Evolutionary conservation across 2,888 invertebrate species (phyloP).

Genomic region (Mechanitis mazaeus): DNA sequence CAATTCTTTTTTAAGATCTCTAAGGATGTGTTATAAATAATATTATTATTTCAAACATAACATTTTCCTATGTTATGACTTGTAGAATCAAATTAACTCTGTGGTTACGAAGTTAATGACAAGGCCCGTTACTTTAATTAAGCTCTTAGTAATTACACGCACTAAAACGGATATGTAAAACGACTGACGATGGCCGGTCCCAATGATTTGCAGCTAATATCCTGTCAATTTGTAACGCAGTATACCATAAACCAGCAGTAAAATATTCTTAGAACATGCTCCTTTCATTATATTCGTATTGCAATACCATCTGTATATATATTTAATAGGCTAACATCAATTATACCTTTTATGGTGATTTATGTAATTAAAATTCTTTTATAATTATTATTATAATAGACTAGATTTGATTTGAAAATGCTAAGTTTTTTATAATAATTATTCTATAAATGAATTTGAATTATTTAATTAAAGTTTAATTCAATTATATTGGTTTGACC

Average conservation of each 20-base stretch:
- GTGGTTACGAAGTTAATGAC: slow-evolving; percentile 56
- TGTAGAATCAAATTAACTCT: slow-evolving; percentile 45
- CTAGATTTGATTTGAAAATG: not conserved
- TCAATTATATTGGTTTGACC: too few species aligned
- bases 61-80: slow-evolving; percentile 43
- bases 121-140: slow-evolving; percentile 69
- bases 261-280: slow-evolving; percentile 46
- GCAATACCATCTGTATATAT: not conserved
- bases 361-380: not conserved
- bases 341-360: not conserved
- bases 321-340: not conserved
- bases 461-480: too few species aligned
- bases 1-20: too few species aligned
- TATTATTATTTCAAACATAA: slow-evolving; percentile 21
- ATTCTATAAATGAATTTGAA: too few species aligned
- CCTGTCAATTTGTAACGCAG: slow-evolving; percentile 56
- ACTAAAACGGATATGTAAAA: slow-evolving; percentile 68
- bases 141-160: slow-evolving; percentile 63
- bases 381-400: not conserved
- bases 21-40: too few species aligned
- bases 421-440: too few species aligned
- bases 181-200: slow-evolving; percentile 59
- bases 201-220: slow-evolving; percentile 62
- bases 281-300: slow-evolving; percentile 12
- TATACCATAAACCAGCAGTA: slow-evolving; percentile 53